These are phyloP conservation scores for Argentina silus DNA, from an alignment of 2,797 vertebrate genomes.

Conservation along the genomic window DNA sequence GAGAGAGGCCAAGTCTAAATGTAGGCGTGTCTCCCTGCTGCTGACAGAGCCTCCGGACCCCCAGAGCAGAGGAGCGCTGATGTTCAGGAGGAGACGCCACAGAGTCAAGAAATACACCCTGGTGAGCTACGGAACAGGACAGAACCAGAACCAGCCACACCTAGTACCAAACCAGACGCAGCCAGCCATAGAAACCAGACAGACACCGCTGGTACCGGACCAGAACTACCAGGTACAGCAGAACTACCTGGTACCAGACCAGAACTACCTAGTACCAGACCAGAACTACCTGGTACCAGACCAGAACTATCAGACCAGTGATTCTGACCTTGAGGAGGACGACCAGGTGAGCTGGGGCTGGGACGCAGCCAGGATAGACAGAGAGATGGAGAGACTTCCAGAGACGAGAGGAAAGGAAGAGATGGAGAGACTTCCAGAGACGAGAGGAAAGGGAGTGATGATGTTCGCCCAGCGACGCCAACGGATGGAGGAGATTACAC, in stretches of 20 bases:
- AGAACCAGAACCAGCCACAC: slow-evolving; percentile 54
- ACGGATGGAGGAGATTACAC: slow-evolving; percentile 89
- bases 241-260: no score
- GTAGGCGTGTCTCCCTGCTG: slow-evolving; percentile 88
- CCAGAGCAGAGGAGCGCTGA: slow-evolving; percentile 89
- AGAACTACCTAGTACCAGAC: no score
- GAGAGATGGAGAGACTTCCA: slow-evolving; percentile 89
- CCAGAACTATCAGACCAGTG: slow-evolving; percentile 65
- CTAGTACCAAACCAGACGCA: no score
- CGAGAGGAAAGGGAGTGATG: slow-evolving; percentile 89
- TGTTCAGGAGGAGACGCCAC: slow-evolving; percentile 90
- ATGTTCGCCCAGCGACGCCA: slow-evolving; percentile 94
- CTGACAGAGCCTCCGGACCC: slow-evolving; percentile 88
- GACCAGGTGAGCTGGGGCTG: slow-evolving; percentile 75
- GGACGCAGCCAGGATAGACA: slow-evolving; percentile 57
- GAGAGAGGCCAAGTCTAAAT: slow-evolving; percentile 93
- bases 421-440: slow-evolving; percentile 91
- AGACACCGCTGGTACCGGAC: no score
- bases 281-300: no score
- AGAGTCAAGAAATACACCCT: slow-evolving; percentile 90
- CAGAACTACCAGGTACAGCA: no score
- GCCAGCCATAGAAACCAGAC: no score
- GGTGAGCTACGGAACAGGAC: slow-evolving; percentile 91
- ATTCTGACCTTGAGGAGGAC: slow-evolving; percentile 89
- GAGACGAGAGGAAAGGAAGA: slow-evolving; percentile 86